Evolutionary conservation across 2,113 vertebrate species (phyloP).

Genomic region (Prietella phreatophila): DNA sequence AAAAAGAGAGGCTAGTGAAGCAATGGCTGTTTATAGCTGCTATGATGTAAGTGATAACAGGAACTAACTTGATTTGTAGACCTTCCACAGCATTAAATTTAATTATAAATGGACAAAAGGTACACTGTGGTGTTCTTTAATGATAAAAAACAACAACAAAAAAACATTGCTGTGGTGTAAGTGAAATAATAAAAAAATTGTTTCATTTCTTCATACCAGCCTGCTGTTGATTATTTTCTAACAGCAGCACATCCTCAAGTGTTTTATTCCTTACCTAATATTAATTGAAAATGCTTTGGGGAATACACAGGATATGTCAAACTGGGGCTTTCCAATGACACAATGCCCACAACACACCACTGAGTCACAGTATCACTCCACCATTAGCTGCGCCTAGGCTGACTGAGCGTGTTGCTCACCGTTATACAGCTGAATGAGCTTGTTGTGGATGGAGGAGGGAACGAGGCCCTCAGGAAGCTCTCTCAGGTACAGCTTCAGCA

Average conservation of each 20-base stretch:
- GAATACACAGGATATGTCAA: neutral
- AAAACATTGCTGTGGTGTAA: neutral
- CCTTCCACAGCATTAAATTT: neutral
- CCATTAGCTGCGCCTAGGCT: neutral
- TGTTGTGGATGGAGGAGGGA: conserved; percentile 70
- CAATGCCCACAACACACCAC: neutral
- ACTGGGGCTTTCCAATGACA: neutral
- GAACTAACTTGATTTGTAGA: neutral
- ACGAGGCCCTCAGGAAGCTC: conserved; percentile 84
- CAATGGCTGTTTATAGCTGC: neutral
- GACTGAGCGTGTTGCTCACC: conserved; percentile 69
- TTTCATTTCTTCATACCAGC: neutral
- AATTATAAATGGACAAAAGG: neutral
- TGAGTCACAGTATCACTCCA: neutral
- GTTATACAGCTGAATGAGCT: conserved; percentile 76
- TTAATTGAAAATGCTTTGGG: neutral
- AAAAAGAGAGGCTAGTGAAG: too few relatives aligned
- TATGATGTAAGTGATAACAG: neutral
- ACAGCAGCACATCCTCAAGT: neutral
- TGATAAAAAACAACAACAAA: too few relatives aligned
- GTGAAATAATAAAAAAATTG: neutral
- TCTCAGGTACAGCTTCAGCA: conserved; percentile 87
- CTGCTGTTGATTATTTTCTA: neutral
- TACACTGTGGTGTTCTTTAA: neutral
- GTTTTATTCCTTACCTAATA: neutral